Conservation (phyloP, 2,888 invertebrate species). For the Blera fallax region DNA sequence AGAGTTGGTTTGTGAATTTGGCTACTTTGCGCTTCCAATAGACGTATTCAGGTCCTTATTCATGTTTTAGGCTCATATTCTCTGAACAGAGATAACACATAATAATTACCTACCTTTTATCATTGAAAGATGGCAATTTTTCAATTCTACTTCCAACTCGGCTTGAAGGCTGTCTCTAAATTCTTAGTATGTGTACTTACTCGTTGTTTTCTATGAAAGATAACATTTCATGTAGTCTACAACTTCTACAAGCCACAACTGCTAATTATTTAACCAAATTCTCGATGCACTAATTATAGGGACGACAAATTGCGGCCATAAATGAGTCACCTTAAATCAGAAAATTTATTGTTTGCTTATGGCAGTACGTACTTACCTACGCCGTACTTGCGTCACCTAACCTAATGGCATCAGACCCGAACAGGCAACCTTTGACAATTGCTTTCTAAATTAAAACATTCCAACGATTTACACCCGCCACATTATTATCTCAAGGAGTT, state of each 20-base stretch:
- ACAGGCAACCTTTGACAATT: slow-evolving; percentile 53
- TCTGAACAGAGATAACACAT: no score
- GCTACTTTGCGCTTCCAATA: no score
- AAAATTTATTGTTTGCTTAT: slow-evolving; percentile 55
- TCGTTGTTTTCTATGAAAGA: not conserved
- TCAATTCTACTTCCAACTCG: no score
- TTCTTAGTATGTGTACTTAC: not conserved
- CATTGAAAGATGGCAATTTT: no score
- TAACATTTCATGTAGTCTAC: no score
- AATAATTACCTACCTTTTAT: no score
- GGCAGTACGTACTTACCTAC: not conserved
- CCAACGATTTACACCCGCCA: slow-evolving; percentile 63
- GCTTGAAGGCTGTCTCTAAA: no score
- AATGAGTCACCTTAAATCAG: slow-evolving; percentile 8
- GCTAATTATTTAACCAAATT: no score
- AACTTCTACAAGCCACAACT: no score
- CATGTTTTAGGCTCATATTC: no score
- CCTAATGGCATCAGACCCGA: slow-evolving; percentile 16
- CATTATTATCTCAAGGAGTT: slow-evolving; percentile 68
- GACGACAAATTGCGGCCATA: slow-evolving; percentile 30
- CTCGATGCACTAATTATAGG: not conserved
- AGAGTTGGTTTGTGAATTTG: no score
- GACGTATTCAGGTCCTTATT: no score
- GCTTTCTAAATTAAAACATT: slow-evolving; percentile 56
- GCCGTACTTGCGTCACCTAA: not conserved